These are phyloP conservation scores for Phortica magna DNA, from an alignment of 2,888 invertebrate species.

Conservation along the genomic window DNA sequence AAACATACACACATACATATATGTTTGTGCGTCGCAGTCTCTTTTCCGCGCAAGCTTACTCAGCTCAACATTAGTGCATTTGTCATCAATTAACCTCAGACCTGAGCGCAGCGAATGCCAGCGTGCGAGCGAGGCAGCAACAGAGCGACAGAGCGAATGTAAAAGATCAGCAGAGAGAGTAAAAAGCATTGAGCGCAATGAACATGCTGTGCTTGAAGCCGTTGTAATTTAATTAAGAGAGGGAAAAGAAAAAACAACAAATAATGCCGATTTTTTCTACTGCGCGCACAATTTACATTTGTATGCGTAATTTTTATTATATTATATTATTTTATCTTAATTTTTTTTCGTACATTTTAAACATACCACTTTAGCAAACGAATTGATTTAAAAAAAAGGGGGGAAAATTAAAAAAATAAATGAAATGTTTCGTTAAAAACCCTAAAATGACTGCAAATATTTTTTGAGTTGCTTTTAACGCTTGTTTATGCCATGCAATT, in stretches of 20 bases:
- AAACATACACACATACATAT: not conserved
- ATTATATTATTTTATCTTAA: not conserved
- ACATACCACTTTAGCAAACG: not conserved
- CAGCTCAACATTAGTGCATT: not conserved
- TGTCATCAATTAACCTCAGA: constrained; percentile 24
- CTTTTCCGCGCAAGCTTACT: not conserved
- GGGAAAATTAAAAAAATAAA: not conserved
- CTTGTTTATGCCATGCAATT: not conserved
- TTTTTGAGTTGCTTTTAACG: not conserved
- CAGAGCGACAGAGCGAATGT: not conserved
- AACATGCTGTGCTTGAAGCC: not conserved
- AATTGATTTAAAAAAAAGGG: constrained; percentile 10
- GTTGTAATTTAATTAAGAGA: not conserved
- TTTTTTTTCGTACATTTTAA: too few relatives aligned
- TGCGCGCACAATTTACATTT: not conserved
- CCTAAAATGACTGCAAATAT: not conserved
- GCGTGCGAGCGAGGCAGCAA: not conserved
- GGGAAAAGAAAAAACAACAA: too few relatives aligned
- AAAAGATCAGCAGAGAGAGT: not conserved
- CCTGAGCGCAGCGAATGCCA: not conserved
- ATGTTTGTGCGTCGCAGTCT: not conserved
- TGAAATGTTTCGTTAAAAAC: not conserved
- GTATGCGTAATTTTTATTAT: not conserved
- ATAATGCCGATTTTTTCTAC: not conserved
- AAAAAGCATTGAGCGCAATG: not conserved